A percentile compares a stretch with the other conserved stretches of the same genome.
Evolutionary conservation across 64 coral and sea anemone species (phyloP).

Genomic region (Trachythela sp.): DNA sequence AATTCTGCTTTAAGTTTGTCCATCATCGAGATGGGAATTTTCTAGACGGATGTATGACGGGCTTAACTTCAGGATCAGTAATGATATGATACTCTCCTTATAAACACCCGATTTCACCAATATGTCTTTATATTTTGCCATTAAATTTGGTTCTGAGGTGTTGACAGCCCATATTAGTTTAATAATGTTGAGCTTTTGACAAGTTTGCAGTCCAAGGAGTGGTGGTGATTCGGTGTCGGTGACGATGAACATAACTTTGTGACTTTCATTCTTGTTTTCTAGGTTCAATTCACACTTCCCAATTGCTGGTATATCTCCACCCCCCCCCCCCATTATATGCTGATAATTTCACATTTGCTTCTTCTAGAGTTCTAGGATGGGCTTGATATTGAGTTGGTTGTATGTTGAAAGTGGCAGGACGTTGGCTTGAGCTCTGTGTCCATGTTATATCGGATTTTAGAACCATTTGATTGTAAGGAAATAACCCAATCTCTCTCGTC

Average conservation of each 20-base stretch:
- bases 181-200: not conserved
- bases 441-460: not conserved
- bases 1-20: constrained; percentile 39
- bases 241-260: constrained; percentile 10
- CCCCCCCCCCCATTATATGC: not conserved
- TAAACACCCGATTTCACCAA: not conserved
- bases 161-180: not conserved
- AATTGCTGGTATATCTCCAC: not conserved
- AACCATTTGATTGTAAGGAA: not conserved
- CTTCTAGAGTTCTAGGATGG: not conserved
- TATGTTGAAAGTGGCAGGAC: not conserved
- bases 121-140: not conserved
- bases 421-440: not conserved
- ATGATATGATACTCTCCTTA: not conserved
- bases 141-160: not conserved
- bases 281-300: constrained; percentile 6
- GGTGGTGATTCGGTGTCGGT: not conserved
- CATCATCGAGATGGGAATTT: constrained; percentile 46
- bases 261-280: constrained; percentile 4
- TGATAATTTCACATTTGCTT: constrained; percentile 25
- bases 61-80: not conserved
- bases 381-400: not conserved
- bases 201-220: not conserved
- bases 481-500: not conserved
- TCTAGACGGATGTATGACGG: constrained; percentile 38